Evolutionary conservation across 2,797 vertebrate genomes (phyloP).

Genomic region (Myoxocephalus aenaeus): DNA sequence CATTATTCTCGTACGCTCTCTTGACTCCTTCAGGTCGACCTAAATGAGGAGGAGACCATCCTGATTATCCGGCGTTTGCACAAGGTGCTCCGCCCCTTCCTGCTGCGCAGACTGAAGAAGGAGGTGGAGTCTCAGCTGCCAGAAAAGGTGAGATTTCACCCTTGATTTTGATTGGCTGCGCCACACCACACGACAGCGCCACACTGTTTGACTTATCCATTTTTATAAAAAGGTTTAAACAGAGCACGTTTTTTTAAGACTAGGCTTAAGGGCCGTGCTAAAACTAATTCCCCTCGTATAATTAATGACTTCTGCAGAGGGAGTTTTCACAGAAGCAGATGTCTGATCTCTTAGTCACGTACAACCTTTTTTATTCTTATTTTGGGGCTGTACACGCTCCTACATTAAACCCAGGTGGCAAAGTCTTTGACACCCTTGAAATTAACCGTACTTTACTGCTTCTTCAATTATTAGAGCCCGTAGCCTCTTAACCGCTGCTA

Average conservation of each 20-base stretch:
- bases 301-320: not conserved
- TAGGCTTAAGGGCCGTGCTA: not conserved
- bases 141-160: conserved; percentile 86
- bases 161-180: not conserved
- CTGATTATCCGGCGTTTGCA: conserved; percentile 95
- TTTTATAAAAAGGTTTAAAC: not conserved
- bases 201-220: not conserved
- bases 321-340: not conserved
- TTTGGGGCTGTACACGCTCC: not conserved
- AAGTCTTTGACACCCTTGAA: not conserved
- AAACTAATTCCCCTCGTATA: not conserved
- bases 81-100: conserved; percentile 95
- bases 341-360: not conserved
- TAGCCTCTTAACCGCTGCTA: not conserved
- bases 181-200: not conserved
- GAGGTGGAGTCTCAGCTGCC: conserved; percentile 97
- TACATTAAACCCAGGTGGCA: not conserved
- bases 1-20: not conserved
- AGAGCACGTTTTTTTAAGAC: not conserved
- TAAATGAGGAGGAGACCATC: conserved; percentile 97
- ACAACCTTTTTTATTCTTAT: not conserved
- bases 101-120: conserved; percentile 94
- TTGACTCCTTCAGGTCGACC: conserved; percentile 85
- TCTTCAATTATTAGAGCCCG: not conserved
- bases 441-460: not conserved